These are phyloP conservation scores for Eilema caniola DNA, from an alignment of 2,888 invertebrate species.

Conservation along the genomic window DNA sequence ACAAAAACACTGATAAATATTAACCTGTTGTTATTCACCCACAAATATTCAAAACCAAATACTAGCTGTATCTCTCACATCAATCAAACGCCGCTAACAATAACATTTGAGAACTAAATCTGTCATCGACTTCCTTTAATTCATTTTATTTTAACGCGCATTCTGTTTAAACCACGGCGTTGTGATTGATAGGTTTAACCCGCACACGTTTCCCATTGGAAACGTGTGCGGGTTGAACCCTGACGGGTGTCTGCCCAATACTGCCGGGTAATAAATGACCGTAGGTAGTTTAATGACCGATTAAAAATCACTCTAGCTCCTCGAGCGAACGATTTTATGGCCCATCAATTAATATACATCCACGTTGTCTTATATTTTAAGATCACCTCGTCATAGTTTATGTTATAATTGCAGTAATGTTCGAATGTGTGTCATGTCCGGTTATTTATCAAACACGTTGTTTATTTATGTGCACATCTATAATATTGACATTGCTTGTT, in stretches of 20 bases:
- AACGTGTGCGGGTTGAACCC: conserved; percentile 19
- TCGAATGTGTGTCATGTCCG: conserved; percentile 11
- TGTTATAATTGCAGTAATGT: conserved; percentile 33
- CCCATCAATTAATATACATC: conserved; percentile 62
- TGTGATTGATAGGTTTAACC: conserved; percentile 46
- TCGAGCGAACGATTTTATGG: conserved; percentile 63
- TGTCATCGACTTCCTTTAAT: conserved; percentile 39
- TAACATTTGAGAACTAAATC: conserved; percentile 26
- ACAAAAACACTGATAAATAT: conserved; percentile 5
- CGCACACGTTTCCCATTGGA: too few relatives aligned
- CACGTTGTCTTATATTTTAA: conserved; percentile 52
- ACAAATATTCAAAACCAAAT: conserved; percentile 16
- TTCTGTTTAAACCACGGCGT: conserved; percentile 26
- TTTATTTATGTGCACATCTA: conserved; percentile 9
- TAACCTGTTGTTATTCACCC: conserved; percentile 16
- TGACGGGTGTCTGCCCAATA: conserved; percentile 37
- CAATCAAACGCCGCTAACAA: conserved; percentile 21
- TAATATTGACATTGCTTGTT: conserved; percentile 7
- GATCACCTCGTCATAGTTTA: conserved; percentile 42
- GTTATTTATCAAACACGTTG: conserved; percentile 9
- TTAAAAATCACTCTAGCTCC: conserved; percentile 65
- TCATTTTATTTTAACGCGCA: conserved; percentile 28
- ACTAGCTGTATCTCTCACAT: conserved; percentile 17
- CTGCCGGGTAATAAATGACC: conserved; percentile 54
- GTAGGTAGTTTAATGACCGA: conserved; percentile 62